Evolutionary conservation across 2,113 vertebrate genomes (phyloP).

Genomic region (Indri indri): DNA sequence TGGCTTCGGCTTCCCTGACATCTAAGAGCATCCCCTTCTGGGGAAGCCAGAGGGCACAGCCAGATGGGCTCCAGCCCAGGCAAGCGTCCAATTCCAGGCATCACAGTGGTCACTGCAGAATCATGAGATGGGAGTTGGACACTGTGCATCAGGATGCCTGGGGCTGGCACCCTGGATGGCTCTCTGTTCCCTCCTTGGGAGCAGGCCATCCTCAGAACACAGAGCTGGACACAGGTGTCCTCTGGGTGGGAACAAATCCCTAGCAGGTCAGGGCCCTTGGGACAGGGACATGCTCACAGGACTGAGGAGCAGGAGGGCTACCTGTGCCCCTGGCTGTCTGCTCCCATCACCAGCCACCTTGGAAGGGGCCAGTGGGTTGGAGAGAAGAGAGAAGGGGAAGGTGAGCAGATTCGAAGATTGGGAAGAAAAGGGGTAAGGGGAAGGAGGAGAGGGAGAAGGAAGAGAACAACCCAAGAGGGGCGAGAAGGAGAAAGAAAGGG

Average conservation of each 20-base stretch:
- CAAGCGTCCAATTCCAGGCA: neutral
- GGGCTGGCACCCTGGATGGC: slow-evolving; percentile 24
- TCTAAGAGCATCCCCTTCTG: slow-evolving; percentile 39
- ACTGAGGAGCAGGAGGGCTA: neutral
- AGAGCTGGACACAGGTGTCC: neutral
- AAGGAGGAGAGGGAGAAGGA: neutral
- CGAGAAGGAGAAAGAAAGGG: neutral
- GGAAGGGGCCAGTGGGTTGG: neutral
- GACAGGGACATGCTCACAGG: neutral
- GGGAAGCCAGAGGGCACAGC: slow-evolving; percentile 68
- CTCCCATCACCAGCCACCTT: neutral
- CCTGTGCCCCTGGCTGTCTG: neutral
- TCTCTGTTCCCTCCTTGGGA: neutral
- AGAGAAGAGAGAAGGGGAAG: neutral
- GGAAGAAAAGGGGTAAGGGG: neutral
- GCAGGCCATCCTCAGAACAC: neutral
- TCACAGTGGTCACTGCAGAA: neutral
- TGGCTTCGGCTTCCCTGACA: neutral
- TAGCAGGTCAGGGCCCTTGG: neutral
- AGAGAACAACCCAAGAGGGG: neutral
- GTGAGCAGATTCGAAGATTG: neutral
- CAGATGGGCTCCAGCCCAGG: slow-evolving; percentile 69
- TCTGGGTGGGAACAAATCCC: neutral
- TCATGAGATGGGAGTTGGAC: slow-evolving; percentile 50
- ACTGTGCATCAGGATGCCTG: slow-evolving; percentile 17